Evolutionary conservation across 64 coral and sea anemone species (phyloP), one percentile per base, ranked within the genome.

Genomic region (Actinia tenebrosa): DNA sequence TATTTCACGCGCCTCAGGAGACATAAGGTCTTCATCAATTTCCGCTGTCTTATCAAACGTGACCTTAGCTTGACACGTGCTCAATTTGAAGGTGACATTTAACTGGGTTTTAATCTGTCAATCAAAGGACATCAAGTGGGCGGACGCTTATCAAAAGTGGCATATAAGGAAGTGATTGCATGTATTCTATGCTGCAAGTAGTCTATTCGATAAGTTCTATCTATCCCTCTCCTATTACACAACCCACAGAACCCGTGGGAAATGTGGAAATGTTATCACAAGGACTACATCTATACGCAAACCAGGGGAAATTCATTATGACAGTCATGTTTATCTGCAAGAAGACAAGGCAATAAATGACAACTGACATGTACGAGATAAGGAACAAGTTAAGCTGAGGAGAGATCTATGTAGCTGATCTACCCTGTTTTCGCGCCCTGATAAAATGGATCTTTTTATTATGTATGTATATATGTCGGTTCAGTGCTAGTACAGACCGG

Each of bases 41-140:
- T 92, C 90, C 85, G 84, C n/a, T 87, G 55, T 72, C 90, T 87
- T 92, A 87, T 92, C 90, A 53, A 27, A 44, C 79, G 43, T 81
- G 87, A 85, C 83, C 89, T 71, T 87, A 50, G 72, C 85, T 86
- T 90, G 83, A 85, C 89, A 79, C 84, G 44, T 77, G 82, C 55
- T 77, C 66, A 90, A 81, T 53, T 53, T 50, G 19, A 81, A 45
- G 44, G 79, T 81, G 45, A 81, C 79, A 81, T 81, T 22, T 81
- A 81, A 53, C 79, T 81, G 79, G 79, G 79, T 81, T 81, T 53
- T n/a, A 50, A 81, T 81, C 79, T 81, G 79, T 53, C 79, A 81
- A 81, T 81, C 79, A 81, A 20, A 53, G 22, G 79, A 37, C 79
- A 53, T 81, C 16, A 81, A 50, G 79, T 81, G 79, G 79, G 79